Base-by-base conservation (phyloP, 2,797 vertebrate species). In the Choloepus didactylus region DNA sequence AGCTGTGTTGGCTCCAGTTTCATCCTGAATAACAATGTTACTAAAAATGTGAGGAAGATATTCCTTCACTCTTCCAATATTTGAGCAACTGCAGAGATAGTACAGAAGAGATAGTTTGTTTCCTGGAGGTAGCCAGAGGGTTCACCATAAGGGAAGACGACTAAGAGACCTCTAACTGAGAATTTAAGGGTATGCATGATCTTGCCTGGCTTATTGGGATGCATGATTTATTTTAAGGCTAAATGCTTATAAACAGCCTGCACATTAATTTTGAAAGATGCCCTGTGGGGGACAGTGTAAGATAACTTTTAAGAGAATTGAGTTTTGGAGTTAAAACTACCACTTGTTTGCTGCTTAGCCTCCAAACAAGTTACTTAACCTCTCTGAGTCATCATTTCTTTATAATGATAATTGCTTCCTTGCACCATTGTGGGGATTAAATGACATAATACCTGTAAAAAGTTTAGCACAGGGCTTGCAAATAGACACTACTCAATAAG, bases 381-480 rank as follows among this genome's bases (percentile, higher is more conserved):
- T 94, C 25, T 76, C 56, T 94, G 29, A 72, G 76, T 87, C 12
- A 12, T 38, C 64, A 38, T 85, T 93, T 91, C 44, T 79, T 82
- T 91, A 11, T 64, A 75, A 83, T 73, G 73, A 9, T 79, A 35
- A 60, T 64, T 80, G 44, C 60, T n/a, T 67, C 38, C 25, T 51
- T 23, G 2, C 25, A 11, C 76, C 81, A 23, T 60, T 84, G 27
- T 73, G 60, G 49, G 51, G n/a, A 54, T 56, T 72, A 66, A 92
- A 54, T 84, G 38, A 72, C 25, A 41, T 56, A 88, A 67, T 87
- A 16, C 60, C n/a, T 89, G 12, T 67, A 56, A 82, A 46, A 62
- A 46, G 35, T 15, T 59, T 59, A 38, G 25, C n/a, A 66, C 10
- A 67, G 6, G 2, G 73, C 41, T 35, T 87, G 5, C 29, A 67